Base-by-base conservation (phyloP, 1,140 invertebrate genomes). In the Mycetomoellerius zeteki region DNA sequence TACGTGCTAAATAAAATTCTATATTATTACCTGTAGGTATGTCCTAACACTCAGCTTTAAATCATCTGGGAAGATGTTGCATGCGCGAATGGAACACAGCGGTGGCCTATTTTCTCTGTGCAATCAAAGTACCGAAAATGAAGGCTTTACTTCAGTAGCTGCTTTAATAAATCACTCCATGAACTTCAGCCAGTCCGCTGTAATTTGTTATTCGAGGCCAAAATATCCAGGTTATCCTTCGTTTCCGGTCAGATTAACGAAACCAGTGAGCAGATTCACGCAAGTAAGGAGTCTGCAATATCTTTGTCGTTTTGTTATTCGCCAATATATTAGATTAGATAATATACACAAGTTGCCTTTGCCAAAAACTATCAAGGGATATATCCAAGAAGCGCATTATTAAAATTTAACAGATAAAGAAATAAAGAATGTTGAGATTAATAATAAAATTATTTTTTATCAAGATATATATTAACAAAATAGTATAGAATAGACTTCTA, bases 221-320 rank as follows among this genome's bases (percentile, higher is more conserved):
- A 95, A 96, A 37, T 96, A 96, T 80, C 97, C 97, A 19, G 96
- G 96, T 89, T 96, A 96, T 86, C 97, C 97, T 30, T 96, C 97
- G 73, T 97, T 97, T 94, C 97, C 97, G 24, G 97, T 98, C 50
- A 96, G 97, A 76, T 94, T 98, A n/a, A 97, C 97, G 52, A 97
- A 97, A 93, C 97, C 98, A 24, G 96, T 98, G 14, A 98, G 97
- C 69, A 95, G 97, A 80, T 98, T 98, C 91, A 97, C 96, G 27
- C 96, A 97, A 94, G 97, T 98, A 69, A 96, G 97, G 86, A 97
- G 97, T 72, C 94, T 98, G 84, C 97, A 97, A 93, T 97, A 97
- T 94, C 95, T 98, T 27, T 98, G 97, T 92, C 96, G 97, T 73
- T 97, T 98, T 95, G 97, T 98, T 24, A 97, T 98, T 84, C 95